Base-by-base conservation (phyloP, 2,113 vertebrate species). In the Alosa alosa region DNA sequence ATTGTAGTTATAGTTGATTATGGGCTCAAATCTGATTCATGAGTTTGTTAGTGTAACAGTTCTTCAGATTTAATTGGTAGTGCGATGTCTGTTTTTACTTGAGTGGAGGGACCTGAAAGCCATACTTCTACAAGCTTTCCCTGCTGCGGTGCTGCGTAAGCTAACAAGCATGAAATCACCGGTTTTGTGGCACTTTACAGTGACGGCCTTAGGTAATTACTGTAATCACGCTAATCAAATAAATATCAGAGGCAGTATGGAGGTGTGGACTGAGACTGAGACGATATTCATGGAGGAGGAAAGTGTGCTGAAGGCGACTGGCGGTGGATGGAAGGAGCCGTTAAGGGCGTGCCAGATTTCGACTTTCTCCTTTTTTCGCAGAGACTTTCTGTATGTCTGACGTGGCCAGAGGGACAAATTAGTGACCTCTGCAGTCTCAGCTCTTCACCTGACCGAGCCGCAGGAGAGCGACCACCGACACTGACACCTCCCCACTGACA, bases 371-470 rank as follows among this genome's bases (percentile, higher is more conserved):
- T 85, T 57, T 84, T 78, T 13, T 20, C 22, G 10, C 45, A 47
- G 8, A 18, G 17, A 22, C n/a, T 5, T 85, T 82, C 83, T 75
- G 64, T 85, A 85, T 87, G 82, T 87, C 75, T 86, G 81, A 36
- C 36, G 87, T 87, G 92, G 93, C 94, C 93, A 91, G 87, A 82
- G 93, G 94, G 89, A 94, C 94, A 96, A 96, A 96, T 96, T 95
- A 95, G 91, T 89, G 82, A 57, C 72, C 75, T 72, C 85, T 92
- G 90, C 92, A 91, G 93, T 93, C 84, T 72, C 91, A 89, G 86
- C 90, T 89, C 90, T 89, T 90, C 93, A 92, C 89, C 91, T 92
- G 90, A 92, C 89, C 90, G 85, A 75, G 89, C 91, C 94, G 87
- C 93, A n/a, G 81, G 92, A 93, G 94, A 93, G 83, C 78, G 82